These are phyloP conservation scores for Glyptemys insculpta DNA, from an alignment of 2,797 vertebrate genomes.

Conservation along the genomic window DNA sequence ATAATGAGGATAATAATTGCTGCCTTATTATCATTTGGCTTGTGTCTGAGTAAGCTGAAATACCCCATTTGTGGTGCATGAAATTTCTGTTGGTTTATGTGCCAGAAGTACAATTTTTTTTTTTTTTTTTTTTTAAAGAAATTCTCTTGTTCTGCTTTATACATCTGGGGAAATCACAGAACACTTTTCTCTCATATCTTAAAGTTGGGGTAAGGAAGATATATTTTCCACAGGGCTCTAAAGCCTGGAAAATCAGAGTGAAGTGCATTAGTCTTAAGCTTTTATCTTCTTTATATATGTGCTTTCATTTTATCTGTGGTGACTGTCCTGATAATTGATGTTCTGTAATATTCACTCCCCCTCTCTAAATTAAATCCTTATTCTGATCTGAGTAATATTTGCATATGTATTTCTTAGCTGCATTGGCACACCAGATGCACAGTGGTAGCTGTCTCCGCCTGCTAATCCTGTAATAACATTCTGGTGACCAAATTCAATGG, in stretches of 20 bases:
- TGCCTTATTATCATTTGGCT: not conserved
- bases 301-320: not conserved
- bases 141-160: conserved; percentile 29
- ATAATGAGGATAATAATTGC: not conserved
- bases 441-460: conserved; percentile 41
- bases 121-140: not conserved
- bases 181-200: not conserved
- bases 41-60: not conserved
- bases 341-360: conserved; percentile 18
- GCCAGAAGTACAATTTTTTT: conserved; percentile 12
- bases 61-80: accelerated
- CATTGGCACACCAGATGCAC: conserved; percentile 14
- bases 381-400: conserved; percentile 13
- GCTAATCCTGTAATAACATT: conserved; percentile 67
- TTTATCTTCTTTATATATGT: conserved; percentile 7
- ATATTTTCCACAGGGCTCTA: not conserved
- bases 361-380: not conserved
- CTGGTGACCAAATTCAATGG: conserved; percentile 73
- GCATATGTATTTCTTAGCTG: conserved; percentile 23
- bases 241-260: not conserved
- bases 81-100: conserved; percentile 28
- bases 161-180: conserved; percentile 53
- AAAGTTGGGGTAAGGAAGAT: not conserved
- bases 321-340: not conserved
- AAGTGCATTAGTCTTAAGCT: not conserved